Base-by-base conservation (phyloP, 1,140 invertebrate genomes). In the Cydia splendana region DNA sequence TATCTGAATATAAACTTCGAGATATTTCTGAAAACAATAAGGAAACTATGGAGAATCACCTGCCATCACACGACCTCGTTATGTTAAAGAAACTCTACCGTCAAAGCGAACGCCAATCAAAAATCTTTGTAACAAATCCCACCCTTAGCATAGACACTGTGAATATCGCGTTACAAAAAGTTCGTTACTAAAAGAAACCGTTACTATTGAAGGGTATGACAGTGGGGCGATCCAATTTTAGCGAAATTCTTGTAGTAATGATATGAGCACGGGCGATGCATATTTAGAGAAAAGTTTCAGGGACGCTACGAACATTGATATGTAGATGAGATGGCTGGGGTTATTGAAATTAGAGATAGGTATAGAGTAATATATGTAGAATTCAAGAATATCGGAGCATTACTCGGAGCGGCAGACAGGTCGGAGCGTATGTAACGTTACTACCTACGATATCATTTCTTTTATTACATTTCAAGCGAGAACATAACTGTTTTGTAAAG, bases 281-380 rank as follows among this genome's bases (percentile, higher is more conserved):
- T 90, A 88, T 82, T 88, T 90, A 85, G 84, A 88, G 86, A 90
- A 90, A 91, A 90, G 86, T 89, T 88, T 90, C 83, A 79, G 81
- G 88, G 85, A 88, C 88, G 84, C 80, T 82, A 77, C 84, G 86
- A 85, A 88, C 85, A 91, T 93, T 93, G 90, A 91, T 90, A 93
- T 91, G 90, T 84, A 91, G 84, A 93, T 92, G 87, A 86, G 88
- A 91, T 86, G 85, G 85, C 88, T 90, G 88, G 88, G 85, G 85
- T 87, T 91, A 91, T 91, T 91, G 89, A 91, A 92, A 91, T 92
- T 90, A 92, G 88, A 91, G 88, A 91, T 91, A 89, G 84, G 88
- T 86, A 87, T 86, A 85, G 20, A 62, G 67, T 24, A 18, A 71
- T 74, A 69, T 87, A 71, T 74, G 53, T 87, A 84, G 87, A 90